Evolutionary conservation across 2,113 vertebrate genomes (phyloP).

Genomic region (Pantherophis guttatus): DNA sequence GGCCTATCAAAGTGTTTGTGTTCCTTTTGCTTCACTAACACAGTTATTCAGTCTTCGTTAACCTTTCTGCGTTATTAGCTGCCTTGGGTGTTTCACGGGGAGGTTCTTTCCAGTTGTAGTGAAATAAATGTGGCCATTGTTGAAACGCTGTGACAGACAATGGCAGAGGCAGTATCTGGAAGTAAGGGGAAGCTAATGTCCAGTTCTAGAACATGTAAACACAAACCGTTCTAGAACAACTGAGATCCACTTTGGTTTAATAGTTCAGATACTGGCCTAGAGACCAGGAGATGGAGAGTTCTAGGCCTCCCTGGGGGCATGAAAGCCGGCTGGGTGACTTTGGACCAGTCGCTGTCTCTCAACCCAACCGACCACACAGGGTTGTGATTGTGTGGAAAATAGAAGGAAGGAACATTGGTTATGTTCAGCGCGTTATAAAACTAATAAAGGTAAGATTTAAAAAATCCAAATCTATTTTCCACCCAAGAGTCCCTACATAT

Average conservation of each 20-base stretch:
- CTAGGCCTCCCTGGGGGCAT: neutral
- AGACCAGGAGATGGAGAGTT: neutral
- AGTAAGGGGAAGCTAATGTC: neutral
- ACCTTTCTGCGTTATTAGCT: neutral
- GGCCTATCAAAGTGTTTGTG: neutral
- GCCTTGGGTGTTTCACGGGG: neutral
- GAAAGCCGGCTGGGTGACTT: neutral
- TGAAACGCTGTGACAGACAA: neutral
- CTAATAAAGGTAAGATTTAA: neutral
- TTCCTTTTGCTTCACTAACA: neutral
- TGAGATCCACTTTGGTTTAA: neutral
- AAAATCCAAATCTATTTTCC: neutral
- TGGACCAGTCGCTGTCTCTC: neutral
- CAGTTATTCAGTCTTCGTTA: neutral
- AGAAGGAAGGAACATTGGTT: neutral
- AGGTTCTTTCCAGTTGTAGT: neutral
- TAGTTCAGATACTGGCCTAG: neutral
- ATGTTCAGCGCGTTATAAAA: neutral
- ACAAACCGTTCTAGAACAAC: neutral
- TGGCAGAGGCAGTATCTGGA: neutral
- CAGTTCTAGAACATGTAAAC: neutral
- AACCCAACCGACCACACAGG: neutral
- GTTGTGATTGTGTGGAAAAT: neutral
- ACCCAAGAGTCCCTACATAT: neutral
- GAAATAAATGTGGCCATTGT: neutral